Conservation (phyloP, 2,113 vertebrate genomes). For the Pitta sordida region DNA sequence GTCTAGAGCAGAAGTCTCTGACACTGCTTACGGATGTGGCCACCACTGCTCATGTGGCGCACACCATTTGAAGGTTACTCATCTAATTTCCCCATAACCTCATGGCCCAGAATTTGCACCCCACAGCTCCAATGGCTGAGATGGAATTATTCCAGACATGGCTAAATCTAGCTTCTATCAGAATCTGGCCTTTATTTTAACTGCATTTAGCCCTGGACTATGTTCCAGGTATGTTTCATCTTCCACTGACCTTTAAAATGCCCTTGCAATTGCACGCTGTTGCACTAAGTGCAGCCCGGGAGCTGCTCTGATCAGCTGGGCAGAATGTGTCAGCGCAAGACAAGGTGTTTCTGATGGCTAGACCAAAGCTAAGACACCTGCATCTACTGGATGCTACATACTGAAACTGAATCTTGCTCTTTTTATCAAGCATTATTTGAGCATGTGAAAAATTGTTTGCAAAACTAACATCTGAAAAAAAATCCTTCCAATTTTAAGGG, state of each 20-base stretch:
- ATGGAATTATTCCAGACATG: background rate
- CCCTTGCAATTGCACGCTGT: background rate
- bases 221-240: background rate
- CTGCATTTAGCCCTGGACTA: background rate
- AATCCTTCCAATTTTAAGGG: background rate
- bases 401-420: background rate
- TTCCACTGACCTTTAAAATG: background rate
- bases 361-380: background rate
- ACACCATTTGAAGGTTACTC: background rate
- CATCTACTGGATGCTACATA: background rate
- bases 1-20: background rate
- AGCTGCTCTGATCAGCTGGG: background rate
- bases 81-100: background rate
- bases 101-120: background rate
- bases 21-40: background rate
- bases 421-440: background rate
- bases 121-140: background rate
- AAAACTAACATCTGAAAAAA: constrained; percentile 37
- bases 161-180: background rate
- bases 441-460: background rate
- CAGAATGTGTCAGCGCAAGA: background rate
- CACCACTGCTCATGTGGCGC: background rate
- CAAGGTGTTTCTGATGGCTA: background rate
- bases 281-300: background rate
- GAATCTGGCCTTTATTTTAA: background rate